Evolutionary conservation across 1,140 invertebrate species (phyloP).

Genomic region (Drosophila serrata): DNA sequence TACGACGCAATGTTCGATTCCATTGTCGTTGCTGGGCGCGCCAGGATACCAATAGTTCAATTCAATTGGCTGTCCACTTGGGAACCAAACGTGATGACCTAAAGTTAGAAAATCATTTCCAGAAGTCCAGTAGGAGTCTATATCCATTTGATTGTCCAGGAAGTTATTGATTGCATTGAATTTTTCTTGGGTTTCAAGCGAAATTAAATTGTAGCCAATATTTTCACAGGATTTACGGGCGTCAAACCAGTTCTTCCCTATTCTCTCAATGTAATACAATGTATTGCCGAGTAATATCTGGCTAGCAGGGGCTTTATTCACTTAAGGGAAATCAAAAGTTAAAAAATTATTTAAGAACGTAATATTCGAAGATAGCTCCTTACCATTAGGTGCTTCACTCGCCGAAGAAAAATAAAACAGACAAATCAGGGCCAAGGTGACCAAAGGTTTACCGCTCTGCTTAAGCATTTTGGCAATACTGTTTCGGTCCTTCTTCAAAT

Average conservation of each 20-base stretch:
- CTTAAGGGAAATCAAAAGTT: neutral
- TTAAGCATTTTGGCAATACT: neutral
- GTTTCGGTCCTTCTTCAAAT: neutral
- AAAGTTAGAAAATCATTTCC: slow-evolving; percentile 16
- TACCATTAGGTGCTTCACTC: neutral
- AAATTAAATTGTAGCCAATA: slow-evolving; percentile 17
- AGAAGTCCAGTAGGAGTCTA: slow-evolving; percentile 24
- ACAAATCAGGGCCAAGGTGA: neutral
- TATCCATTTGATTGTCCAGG: neutral
- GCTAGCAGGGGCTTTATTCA: neutral
- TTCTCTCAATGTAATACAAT: slow-evolving; percentile 1
- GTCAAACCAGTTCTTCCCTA: slow-evolving; percentile 21
- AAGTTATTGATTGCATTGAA: slow-evolving; percentile 9
- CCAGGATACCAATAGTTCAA: slow-evolving; percentile 6
- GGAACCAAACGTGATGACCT: slow-evolving; percentile 20
- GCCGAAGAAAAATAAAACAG: neutral
- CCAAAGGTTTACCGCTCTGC: neutral
- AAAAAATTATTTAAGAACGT: neutral
- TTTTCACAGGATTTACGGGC: slow-evolving; percentile 17
- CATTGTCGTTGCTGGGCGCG: slow-evolving; percentile 2
- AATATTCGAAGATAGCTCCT: neutral
- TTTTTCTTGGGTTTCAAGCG: slow-evolving; percentile 10
- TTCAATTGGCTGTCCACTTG: slow-evolving; percentile 2
- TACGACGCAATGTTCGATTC: slow-evolving; percentile 18
- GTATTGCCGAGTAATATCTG: neutral